phyloP scores from a whole-genome alignment of 2,797 vertebrate genomes.

The Psittacula derbiana region DNA sequence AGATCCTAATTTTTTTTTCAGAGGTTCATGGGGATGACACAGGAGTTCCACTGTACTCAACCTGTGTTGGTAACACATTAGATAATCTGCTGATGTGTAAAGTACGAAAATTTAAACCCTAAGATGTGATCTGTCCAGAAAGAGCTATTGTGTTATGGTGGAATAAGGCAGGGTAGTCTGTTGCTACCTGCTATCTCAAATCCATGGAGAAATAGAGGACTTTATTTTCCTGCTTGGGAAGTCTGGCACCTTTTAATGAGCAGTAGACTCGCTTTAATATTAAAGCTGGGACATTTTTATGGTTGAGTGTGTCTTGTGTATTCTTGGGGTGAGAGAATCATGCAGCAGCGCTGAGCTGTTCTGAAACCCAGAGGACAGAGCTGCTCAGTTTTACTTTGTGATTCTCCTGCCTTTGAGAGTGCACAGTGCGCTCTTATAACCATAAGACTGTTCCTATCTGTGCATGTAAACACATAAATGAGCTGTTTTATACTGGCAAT shows the following conservation, averaged over 20 bases:
- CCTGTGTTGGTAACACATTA: background rate
- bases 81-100: background rate
- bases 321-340: background rate
- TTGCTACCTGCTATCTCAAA: background rate
- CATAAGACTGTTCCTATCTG: background rate
- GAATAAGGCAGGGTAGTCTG: background rate
- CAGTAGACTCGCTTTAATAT: slow-evolving; percentile 38
- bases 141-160: background rate
- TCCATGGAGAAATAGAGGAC: background rate
- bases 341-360: background rate
- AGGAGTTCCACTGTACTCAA: background rate
- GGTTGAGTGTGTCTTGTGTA: slow-evolving; percentile 1
- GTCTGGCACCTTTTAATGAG: slow-evolving; percentile 55
- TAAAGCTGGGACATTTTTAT: slow-evolving; percentile 51
- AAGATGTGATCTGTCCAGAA: background rate
- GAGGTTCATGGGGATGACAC: background rate
- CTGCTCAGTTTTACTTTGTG: background rate
- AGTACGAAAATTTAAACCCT: background rate
- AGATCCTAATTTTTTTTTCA: slow-evolving; percentile 3
- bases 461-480: slow-evolving; percentile 65
- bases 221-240: slow-evolving; percentile 22
- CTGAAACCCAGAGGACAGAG: slow-evolving; percentile 12
- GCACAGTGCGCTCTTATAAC: background rate
- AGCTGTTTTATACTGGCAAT: slow-evolving; percentile 62
- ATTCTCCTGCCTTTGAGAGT: slow-evolving; percentile 42